These are phyloP conservation scores for Hirudinaria manillensis DNA, from an alignment of 2,888 invertebrate genomes.

Conservation along the genomic window DNA sequence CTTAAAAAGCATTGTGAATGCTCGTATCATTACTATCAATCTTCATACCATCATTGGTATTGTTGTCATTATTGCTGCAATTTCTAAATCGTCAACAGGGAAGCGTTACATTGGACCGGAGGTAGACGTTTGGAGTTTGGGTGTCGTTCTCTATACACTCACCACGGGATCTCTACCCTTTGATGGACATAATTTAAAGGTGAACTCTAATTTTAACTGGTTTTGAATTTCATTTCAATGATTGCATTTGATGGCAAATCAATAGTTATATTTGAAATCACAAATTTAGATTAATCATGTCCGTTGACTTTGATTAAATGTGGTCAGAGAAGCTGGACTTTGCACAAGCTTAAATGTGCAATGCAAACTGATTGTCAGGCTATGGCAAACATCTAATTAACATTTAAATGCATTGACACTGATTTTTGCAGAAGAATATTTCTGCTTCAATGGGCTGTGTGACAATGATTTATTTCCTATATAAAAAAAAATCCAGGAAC, in stretches of 20 bases:
- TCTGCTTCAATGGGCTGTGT: too few species aligned
- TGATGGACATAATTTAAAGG: slow-evolving; percentile 92
- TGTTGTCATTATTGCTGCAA: neutral
- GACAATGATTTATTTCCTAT: too few species aligned
- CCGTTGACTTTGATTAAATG: too few species aligned
- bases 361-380: too few species aligned
- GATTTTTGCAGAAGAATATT: too few species aligned
- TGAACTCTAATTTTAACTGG: slow-evolving; percentile 33
- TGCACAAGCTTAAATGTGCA: neutral
- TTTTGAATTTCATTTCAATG: neutral
- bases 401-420: too few species aligned
- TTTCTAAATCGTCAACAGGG: slow-evolving; percentile 22
- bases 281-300: too few species aligned
- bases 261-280: neutral
- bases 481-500: slow-evolving; percentile 64
- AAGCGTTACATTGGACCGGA: slow-evolving; percentile 38
- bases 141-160: slow-evolving; percentile 93
- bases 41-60: neutral
- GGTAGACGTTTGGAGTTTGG: slow-evolving; percentile 56
- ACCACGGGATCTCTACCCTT: slow-evolving; percentile 98
- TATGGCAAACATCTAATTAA: too few species aligned
- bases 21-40: neutral
- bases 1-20: neutral
- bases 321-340: neutral
- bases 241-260: neutral